Evolutionary conservation across 2,888 invertebrate genomes (phyloP).

Genomic region (Mesorhabditis spiculigera): DNA sequence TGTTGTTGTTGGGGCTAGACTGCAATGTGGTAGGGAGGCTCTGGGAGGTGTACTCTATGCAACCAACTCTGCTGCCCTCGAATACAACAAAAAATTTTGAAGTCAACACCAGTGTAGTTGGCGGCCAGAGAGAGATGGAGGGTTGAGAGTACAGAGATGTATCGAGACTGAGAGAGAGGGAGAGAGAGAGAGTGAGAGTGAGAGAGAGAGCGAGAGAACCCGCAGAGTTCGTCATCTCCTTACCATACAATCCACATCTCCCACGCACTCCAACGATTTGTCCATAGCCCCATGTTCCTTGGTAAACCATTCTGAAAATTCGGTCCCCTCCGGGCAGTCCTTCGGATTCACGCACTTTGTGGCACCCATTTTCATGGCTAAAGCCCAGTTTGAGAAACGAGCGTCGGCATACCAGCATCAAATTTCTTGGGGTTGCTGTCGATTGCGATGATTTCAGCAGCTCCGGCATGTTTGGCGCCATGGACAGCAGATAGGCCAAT

Average conservation of each 20-base stretch:
- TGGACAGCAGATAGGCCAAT: constrained; percentile 2
- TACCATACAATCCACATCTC: background rate
- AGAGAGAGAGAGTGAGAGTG: too few relatives aligned
- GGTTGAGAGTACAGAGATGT: too few relatives aligned
- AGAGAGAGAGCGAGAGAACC: too few relatives aligned
- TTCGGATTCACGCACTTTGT: background rate
- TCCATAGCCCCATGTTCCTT: background rate
- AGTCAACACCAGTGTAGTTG: too few relatives aligned
- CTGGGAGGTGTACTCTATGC: too few relatives aligned
- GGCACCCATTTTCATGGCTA: constrained; percentile 3
- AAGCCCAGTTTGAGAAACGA: background rate
- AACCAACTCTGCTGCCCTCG: too few relatives aligned
- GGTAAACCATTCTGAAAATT: background rate
- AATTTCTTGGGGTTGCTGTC: constrained; percentile 1
- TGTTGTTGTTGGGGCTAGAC: too few relatives aligned
- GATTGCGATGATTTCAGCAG: background rate
- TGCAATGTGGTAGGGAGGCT: too few relatives aligned
- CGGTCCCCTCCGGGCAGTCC: background rate
- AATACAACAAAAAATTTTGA: too few relatives aligned
- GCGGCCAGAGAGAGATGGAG: too few relatives aligned
- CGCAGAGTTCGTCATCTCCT: background rate
- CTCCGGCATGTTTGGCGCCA: background rate
- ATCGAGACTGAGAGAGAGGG: too few relatives aligned
- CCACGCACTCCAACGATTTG: background rate
- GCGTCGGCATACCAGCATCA: background rate